These are phyloP conservation scores for Mastigias papua DNA, from an alignment of 30 jellyfish, hydroid and myxozoan genomes.

Conservation along the genomic window DNA sequence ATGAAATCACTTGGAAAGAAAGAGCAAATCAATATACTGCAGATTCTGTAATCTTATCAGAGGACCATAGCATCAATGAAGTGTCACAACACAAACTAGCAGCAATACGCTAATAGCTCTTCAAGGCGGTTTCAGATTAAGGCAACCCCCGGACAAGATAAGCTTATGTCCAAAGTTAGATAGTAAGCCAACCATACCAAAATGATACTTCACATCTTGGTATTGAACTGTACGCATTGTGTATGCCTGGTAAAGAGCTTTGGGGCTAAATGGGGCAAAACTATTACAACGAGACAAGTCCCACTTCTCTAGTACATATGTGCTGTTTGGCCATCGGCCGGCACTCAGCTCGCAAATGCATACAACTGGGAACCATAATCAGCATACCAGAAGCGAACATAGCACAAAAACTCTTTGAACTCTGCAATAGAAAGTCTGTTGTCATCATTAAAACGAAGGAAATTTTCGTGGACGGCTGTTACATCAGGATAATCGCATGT, in stretches of 20 bases:
- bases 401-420: constrained; percentile 54
- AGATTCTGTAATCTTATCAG: no score
- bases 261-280: not conserved
- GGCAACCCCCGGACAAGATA: not conserved
- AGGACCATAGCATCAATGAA: no score
- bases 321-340: constrained; percentile 27
- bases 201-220: not conserved
- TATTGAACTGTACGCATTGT: not conserved
- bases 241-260: not conserved
- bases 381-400: constrained; percentile 40
- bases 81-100: no score
- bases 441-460: constrained; percentile 37
- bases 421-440: constrained; percentile 20
- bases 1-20: no score
- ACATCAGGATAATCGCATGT: constrained; percentile 55
- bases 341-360: not conserved
- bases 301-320: constrained; percentile 21
- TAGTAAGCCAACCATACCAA: not conserved
- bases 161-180: not conserved
- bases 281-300: not conserved
- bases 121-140: no score
- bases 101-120: no score
- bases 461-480: constrained; percentile 71
- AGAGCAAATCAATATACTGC: no score
- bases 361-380: constrained; percentile 14